Conservation (phyloP, 2,888 invertebrate genomes). For the Mythimna ferrago region DNA sequence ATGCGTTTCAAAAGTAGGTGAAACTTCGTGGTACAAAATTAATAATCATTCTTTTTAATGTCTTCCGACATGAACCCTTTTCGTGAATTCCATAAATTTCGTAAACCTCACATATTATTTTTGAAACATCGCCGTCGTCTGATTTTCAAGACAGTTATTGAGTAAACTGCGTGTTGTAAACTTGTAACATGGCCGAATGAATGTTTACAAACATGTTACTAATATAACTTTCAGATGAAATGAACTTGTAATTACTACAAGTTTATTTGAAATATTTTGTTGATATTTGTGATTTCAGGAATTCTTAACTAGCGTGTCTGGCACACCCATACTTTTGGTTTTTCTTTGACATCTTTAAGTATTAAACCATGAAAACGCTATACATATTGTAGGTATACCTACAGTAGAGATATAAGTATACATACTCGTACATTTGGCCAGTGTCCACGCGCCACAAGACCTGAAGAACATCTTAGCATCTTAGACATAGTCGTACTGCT, state of each 20-base stretch:
- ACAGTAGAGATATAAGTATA: neutral
- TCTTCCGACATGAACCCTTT: constrained; percentile 56
- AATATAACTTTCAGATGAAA: constrained; percentile 25
- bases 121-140: constrained; percentile 25
- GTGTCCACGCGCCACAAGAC: too few relatives aligned
- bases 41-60: constrained; percentile 59
- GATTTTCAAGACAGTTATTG: constrained; percentile 54
- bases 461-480: too few relatives aligned
- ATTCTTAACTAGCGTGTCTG: too few relatives aligned
- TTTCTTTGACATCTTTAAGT: neutral
- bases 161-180: constrained; percentile 38
- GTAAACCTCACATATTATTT: constrained; percentile 58
- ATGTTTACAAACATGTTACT: constrained; percentile 49
- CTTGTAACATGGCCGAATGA: constrained; percentile 44
- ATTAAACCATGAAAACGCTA: neutral
- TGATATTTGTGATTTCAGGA: neutral
- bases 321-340: neutral
- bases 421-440: too few relatives aligned
- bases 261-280: constrained; percentile 2
- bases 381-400: neutral
- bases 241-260: neutral
- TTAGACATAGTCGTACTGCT: too few relatives aligned
- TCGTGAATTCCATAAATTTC: constrained; percentile 47
- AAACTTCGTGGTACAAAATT: constrained; percentile 52
- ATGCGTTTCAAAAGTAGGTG: constrained; percentile 49